phyloP scores from a whole-genome alignment of 1,140 invertebrate genomes.

The Hermatobates lingyangjiaoensis region DNA sequence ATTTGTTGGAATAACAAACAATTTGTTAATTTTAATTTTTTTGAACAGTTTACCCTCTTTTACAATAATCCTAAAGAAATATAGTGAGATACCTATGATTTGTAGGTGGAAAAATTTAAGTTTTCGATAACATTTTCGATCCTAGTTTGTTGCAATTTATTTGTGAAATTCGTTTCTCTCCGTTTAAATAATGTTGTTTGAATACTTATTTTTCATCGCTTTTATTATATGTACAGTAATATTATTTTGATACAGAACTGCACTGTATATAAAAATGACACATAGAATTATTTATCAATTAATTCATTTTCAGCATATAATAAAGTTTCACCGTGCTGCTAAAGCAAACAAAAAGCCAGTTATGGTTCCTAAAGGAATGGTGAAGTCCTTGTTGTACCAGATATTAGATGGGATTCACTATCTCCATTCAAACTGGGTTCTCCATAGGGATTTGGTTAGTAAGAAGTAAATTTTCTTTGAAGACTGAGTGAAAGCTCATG shows the following conservation, averaged over 20 bases:
- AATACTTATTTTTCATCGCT: too few species aligned
- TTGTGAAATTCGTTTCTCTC: too few species aligned
- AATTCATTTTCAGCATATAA: constrained; percentile 62
- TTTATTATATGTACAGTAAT: too few species aligned
- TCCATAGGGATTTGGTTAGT: constrained; percentile 76
- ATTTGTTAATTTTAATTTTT: background rate
- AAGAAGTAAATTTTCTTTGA: background rate
- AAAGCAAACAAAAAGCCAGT: constrained; percentile 96
- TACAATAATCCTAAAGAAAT: too few species aligned
- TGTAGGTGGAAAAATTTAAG: too few species aligned
- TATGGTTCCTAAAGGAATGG: constrained; percentile 92
- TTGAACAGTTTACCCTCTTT: too few species aligned
- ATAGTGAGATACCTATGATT: too few species aligned
- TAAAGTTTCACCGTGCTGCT: constrained; percentile 95
- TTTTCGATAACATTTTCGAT: too few species aligned
- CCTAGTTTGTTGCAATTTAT: too few species aligned
- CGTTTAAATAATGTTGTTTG: too few species aligned
- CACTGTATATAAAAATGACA: too few species aligned
- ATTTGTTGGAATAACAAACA: background rate
- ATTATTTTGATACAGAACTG: too few species aligned
- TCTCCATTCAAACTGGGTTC: constrained; percentile 97
- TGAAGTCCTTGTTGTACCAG: constrained; percentile 95
- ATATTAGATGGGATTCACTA: constrained; percentile 99
- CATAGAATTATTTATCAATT: background rate
- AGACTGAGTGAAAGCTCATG: background rate